Conservation (phyloP, 2,888 invertebrate genomes). For the Sinotaia quadrata region DNA sequence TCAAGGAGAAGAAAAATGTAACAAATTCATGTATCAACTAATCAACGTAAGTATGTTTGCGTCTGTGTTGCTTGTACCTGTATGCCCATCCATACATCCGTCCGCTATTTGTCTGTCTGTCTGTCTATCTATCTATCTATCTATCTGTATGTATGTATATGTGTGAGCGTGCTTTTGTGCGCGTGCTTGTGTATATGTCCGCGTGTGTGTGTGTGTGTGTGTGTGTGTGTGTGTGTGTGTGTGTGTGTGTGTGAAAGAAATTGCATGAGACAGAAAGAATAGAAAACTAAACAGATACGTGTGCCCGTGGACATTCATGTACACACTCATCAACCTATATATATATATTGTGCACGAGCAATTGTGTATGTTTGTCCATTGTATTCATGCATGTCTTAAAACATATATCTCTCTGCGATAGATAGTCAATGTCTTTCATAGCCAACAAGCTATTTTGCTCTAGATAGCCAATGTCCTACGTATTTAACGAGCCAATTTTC, state of each 20-base stretch:
- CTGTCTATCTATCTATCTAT: too few relatives aligned
- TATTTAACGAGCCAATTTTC: too few relatives aligned
- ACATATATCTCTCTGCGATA: too few relatives aligned
- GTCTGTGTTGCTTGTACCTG: neutral
- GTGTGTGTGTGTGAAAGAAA: constrained; percentile 8
- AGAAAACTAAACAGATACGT: neutral
- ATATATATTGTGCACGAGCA: neutral
- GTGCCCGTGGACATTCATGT: neutral
- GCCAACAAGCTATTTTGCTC: too few relatives aligned
- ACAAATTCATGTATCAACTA: neutral
- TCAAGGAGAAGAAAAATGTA: neutral
- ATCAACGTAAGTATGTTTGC: too few relatives aligned
- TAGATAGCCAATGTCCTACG: too few relatives aligned
- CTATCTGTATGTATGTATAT: too few relatives aligned
- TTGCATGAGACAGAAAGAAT: neutral
- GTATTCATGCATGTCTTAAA: neutral
- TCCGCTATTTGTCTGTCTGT: too few relatives aligned
- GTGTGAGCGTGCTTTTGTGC: neutral
- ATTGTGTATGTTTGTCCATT: neutral
- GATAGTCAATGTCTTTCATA: too few relatives aligned
- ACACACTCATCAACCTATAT: neutral
- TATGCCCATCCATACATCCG: neutral
- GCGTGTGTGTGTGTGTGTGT: constrained; percentile 11
- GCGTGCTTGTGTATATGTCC: neutral
- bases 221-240: constrained; percentile 6